phyloP scores from a whole-genome alignment of 2,888 invertebrate species.

The Tetranychus piercei region DNA sequence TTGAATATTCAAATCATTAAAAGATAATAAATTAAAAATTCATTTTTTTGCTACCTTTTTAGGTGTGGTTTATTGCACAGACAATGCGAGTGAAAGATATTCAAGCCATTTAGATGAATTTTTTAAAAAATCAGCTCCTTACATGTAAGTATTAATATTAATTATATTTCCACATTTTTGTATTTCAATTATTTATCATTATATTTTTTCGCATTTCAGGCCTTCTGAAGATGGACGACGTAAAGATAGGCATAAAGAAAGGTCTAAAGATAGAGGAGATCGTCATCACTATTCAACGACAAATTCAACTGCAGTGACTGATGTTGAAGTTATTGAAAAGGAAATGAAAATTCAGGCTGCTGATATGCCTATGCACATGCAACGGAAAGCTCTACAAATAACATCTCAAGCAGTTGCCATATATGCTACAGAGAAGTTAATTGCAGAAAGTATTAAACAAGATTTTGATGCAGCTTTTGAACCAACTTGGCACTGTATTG shows the following conservation, averaged over 20 bases:
- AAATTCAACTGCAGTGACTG: neutral
- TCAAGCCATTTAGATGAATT: constrained; percentile 16
- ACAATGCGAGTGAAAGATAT: constrained; percentile 14
- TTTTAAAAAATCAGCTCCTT: constrained; percentile 13
- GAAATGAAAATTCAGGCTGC: constrained; percentile 28
- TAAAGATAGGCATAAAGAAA: neutral
- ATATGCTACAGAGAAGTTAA: constrained; percentile 28
- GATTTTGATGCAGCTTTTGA: constrained; percentile 28
- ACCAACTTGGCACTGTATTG: constrained; percentile 30
- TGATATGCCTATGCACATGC: constrained; percentile 28
- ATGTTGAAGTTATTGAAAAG: constrained; percentile 7
- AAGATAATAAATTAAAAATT: too few relatives aligned
- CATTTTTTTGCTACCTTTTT: too few relatives aligned
- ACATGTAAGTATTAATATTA: constrained; percentile 12
- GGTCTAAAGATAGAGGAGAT: neutral
- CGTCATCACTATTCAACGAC: neutral
- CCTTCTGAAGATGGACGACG: neutral
- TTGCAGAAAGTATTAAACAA: constrained; percentile 29
- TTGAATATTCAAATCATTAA: too few relatives aligned
- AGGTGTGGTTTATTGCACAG: constrained; percentile 10
- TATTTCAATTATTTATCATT: neutral
- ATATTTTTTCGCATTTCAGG: neutral
- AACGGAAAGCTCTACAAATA: constrained; percentile 26
- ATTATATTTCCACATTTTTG: neutral
- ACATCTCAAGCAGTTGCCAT: constrained; percentile 26